Evolutionary conservation across 2,113 vertebrate species (phyloP), one percentile per base, ranked within the genome.

Genomic region (Apistogramma diplotaenia): DNA sequence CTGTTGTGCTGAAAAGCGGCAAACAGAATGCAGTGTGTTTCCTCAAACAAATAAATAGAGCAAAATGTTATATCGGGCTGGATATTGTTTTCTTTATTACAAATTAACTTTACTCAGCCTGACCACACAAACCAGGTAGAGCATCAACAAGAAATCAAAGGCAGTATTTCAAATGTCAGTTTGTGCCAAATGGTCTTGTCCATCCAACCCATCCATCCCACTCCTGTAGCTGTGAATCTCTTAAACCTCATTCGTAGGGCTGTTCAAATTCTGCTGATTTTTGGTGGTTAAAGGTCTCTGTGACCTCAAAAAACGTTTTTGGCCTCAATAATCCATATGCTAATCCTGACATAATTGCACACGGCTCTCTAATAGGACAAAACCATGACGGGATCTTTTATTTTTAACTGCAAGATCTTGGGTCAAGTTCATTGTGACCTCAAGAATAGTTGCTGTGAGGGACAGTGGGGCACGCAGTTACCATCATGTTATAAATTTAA

Each of bases 351-450:
- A 25, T 46, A 67, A 49, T 29, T 25, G 18, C 62, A 49, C 5
- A 0, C 40, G 29, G 27, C 40, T 70, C 8, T 49, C 5, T 0
- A 49, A 67, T 49, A 27, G 5, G 40, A 67, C 0, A 67, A 12
- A 54, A 29, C 29, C 2, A 67, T 49, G 27, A 49, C 18, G 5
- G 1, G 0, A 10, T 18, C 18, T 27, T 0, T 54, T 12, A 67
- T 43, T 65, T 65, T 4, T 27, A 67, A 49, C 16, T 19, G 49
- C 18, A 49, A 12, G 5, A 49, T 19, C 25, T 67, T 7, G 0
- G 40, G 62, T 27, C 40, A 67, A 49, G 62, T 67, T 49, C 23
- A 29, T 5, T 12, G 40, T 49, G 40, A 40, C 5, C 1, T 67
- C 15, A n/a, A 61, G 21, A 37, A 21, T n/a, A n/a, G n/a, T n/a